Evolutionary conservation across 2,113 vertebrate species (phyloP), one percentile per base, ranked within the genome.

Genomic region (Gymnarchus niloticus): DNA sequence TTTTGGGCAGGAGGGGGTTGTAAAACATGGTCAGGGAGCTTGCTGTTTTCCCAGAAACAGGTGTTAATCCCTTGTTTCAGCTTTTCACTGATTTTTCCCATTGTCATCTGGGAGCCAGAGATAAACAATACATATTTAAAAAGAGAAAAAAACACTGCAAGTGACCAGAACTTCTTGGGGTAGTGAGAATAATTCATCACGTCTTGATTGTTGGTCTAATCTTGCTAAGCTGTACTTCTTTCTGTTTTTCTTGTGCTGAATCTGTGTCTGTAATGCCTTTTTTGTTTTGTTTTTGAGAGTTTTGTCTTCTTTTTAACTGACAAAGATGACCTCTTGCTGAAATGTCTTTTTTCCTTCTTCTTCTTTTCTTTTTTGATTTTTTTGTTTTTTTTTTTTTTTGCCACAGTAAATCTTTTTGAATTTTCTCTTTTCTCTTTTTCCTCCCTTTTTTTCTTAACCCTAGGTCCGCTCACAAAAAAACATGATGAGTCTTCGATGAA

Each of bases 381-480:
- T 88, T 87, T 65, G 25, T 19, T 90, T 93, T 96, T 97, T 97
- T 96, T 19, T 90, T 93, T 96, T 97, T 97, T 96, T 95, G 93
- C 94, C 94, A 95, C 89, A 90, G 94, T 95, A 95, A 73, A 95
- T 95, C 94, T 94, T 95, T 95, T 95, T 95, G 94, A 95, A 92
- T 95, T 95, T 95, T 95, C 94, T 92, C 95, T 94, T 95, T 95
- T 95, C 93, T 94, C 93, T 94, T 94, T 95, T 94, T 93, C 93
- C 94, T 81, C 93, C 91, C 85, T 97, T 96, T 96, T 97, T 96
- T 96, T 96, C 96, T 96, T 95, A 96, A 96, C 96, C 96, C 95
- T 97, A 97, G 96, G 96, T 97, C 96, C 96, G 94, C 95, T 97
- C 96, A 97, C 96, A 96, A 97, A 97, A 97, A 97, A 97, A 95